Conservation (phyloP, 2,797 vertebrate genomes). For the Dermochelys coriacea region DNA sequence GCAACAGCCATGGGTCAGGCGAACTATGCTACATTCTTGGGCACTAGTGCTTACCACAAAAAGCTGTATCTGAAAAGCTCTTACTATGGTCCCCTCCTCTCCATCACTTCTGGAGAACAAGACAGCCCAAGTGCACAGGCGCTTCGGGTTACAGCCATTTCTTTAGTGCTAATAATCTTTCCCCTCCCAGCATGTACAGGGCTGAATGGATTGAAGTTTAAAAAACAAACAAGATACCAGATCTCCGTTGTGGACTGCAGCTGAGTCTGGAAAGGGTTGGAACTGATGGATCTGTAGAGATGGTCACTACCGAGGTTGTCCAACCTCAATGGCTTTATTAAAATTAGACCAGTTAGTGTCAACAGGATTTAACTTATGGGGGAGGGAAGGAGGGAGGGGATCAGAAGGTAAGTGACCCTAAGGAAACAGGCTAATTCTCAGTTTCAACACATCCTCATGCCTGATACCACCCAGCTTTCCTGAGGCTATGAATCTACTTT, state of each 20-base stretch:
- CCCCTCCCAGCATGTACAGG: background rate
- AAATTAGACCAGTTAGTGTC: background rate
- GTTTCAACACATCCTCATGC: background rate
- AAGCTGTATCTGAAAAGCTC: background rate
- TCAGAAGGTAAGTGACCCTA: background rate
- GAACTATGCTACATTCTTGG: background rate
- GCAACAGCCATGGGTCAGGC: background rate
- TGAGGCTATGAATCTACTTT: no score
- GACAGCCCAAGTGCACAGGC: background rate
- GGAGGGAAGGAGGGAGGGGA: background rate
- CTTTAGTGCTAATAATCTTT: background rate
- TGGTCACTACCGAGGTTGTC: background rate
- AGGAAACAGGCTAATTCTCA: background rate
- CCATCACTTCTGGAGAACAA: background rate
- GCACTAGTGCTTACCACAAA: background rate
- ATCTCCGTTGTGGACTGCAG: background rate
- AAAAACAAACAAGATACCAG: background rate
- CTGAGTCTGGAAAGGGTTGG: background rate
- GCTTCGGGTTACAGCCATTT: background rate
- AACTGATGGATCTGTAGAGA: background rate
- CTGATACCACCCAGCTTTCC: background rate
- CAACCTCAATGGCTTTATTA: background rate
- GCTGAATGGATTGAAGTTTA: background rate
- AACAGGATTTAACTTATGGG: background rate
- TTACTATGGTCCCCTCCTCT: background rate